Base-by-base conservation (phyloP, 2,888 invertebrate species). In the Magallana nippona region DNA sequence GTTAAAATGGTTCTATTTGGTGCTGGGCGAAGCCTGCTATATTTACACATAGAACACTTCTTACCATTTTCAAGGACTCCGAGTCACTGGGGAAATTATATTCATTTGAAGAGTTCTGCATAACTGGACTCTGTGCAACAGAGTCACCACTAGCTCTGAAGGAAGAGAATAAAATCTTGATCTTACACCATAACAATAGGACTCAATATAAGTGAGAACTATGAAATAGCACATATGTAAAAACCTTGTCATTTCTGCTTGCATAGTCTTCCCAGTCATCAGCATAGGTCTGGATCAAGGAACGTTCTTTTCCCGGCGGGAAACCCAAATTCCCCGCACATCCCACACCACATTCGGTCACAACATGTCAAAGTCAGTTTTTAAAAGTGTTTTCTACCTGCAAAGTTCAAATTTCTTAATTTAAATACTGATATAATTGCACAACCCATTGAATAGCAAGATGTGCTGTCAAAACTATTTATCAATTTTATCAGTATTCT, bases 11-110 rank as follows among this genome's bases (percentile, higher is more conserved):
- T n/a, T n/a, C n/a, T n/a, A 62, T 22, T 71, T n/a, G 56, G 11
- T 77, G n/a, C 13, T 15, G 15, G 32, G 0, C n/a, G 2, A 32
- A 32, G 2, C 19, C 10, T 11, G 8, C 22, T 44, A 80, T 58
- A 80, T 57, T 83, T 79, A 81, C 44, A 44, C 8, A 44, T 44
- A 5, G 10, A 8, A 3, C 44, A 44, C 10, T 5, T 44, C 79
- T 85, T 58, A 82, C 86, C 10, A 87, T 85, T 82, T 89, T 89
- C 27, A 89, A 87, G n/a, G 88, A 85, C 63, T 89, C 89, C 56
- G 89, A 87, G 77, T 89, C 89, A 88, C 89, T 89, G 85, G 89
- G 89, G 85, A 88, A 89, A 84, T 88, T 89, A 81, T 87, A 89
- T 83, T 89, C 89, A 86, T 88, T 89, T 58, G 86, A 86, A 82